Evolutionary conservation across 2,113 vertebrate species (phyloP).

Genomic region (Phrynosoma blainvillii): DNA sequence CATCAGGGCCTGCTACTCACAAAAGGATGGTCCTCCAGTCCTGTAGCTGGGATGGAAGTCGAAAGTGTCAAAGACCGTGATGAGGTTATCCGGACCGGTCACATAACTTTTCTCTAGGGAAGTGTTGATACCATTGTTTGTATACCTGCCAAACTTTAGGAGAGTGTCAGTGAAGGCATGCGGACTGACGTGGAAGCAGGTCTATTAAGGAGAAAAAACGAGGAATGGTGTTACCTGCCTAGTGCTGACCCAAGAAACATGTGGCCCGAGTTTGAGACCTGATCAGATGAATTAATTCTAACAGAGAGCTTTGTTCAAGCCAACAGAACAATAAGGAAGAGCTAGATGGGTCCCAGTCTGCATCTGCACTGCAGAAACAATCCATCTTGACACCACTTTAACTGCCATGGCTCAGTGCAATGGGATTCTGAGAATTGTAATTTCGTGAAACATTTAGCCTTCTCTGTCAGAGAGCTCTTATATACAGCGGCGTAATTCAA

Average conservation of each 20-base stretch:
- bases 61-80: slow-evolving; percentile 55
- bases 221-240: neutral
- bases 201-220: slow-evolving; percentile 61
- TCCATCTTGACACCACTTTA: no score
- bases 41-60: slow-evolving; percentile 69
- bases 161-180: slow-evolving; percentile 67
- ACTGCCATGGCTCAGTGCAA: no score
- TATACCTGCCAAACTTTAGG: slow-evolving; percentile 71
- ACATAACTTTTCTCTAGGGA: slow-evolving; percentile 67
- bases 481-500: no score
- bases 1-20: neutral
- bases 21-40: slow-evolving; percentile 45
- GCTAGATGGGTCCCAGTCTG: no score
- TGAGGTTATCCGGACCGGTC: slow-evolving; percentile 48
- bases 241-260: neutral
- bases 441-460: no score
- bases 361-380: no score
- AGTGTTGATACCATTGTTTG: slow-evolving; percentile 72
- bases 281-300: neutral
- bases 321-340: no score
- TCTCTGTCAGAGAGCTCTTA: no score
- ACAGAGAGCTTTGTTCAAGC: neutral
- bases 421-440: no score
- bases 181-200: slow-evolving; percentile 58
- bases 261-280: neutral